Base-by-base conservation (phyloP, 2,888 invertebrate genomes). In the Papilio protenor region DNA sequence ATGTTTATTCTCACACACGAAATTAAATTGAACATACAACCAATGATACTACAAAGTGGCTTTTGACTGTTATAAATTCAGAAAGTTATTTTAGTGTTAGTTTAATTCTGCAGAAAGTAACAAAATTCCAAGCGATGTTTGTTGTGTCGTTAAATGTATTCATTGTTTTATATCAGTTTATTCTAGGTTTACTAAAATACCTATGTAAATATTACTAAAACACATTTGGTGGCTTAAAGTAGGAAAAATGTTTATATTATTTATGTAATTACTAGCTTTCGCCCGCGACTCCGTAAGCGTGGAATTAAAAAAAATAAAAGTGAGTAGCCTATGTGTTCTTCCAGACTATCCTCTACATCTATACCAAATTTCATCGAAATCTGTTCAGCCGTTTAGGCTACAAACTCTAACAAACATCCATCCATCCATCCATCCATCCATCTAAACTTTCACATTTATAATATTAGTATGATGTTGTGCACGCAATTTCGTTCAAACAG, bases 1-100 rank as follows among this genome's bases (percentile, higher is more conserved):
- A 77, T 59, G 49, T 77, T 69, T 77, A 59, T 52, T 77, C 52
- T 74, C 61, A n/a, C n/a, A 71, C 61, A 49, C 52, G 1, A 49
- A 55, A 64, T 55, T 75, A 75, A 73, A 69, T 64, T 40, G 64
- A 52, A 77, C 21, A 52, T 45, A 52, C 33, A 73, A 21, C 1
- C 45, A 77, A 73, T 73, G 40, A 76, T 47, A 71, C n/a, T 21
- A 71, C 23, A 72, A 76, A 72, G 71, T 47, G 33, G 49, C 59
- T 40, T 64, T 5, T 61, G 49, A 76, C 59, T 57, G 47, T 47
- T 72, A 52, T 49, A 64, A 49, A 64, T 74, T 47, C 52, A 72
- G 33, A 72, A 59, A 49, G 71, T 76, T 49, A 49, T 76, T 72
- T 61, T 49, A 10, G 33, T 59, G 52, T 52, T 71, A 33, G 71